phyloP scores from a whole-genome alignment of 2,888 invertebrate species.

The Microctonus aethiopoides region DNA sequence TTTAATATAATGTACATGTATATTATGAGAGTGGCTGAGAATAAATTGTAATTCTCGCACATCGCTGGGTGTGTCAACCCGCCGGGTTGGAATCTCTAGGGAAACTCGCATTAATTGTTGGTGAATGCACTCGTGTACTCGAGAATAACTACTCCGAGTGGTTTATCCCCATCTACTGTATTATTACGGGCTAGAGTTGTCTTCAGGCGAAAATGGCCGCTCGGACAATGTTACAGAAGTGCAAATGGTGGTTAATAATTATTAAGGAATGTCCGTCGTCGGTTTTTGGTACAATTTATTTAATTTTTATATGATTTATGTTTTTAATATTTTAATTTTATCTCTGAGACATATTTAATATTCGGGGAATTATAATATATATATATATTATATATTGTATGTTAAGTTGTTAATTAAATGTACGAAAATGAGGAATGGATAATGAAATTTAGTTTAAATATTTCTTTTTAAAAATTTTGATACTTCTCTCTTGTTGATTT shows the following conservation, averaged over 20 bases:
- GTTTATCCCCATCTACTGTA: slow-evolving; percentile 9
- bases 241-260: slow-evolving; percentile 6
- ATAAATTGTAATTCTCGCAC: slow-evolving; percentile 32
- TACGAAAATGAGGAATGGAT: background rate
- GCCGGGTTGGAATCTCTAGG: slow-evolving; percentile 27
- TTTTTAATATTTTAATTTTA: background rate
- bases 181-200: slow-evolving; percentile 19
- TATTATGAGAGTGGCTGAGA: slow-evolving; percentile 14
- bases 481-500: slow-evolving; percentile 43
- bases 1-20: background rate
- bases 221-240: slow-evolving; percentile 8
- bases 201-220: slow-evolving; percentile 1
- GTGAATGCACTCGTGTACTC: slow-evolving; percentile 37
- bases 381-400: too few relatives aligned
- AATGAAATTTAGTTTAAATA: slow-evolving; percentile 34
- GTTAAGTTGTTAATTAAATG: background rate
- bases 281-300: background rate
- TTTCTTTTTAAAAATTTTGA: slow-evolving; percentile 56
- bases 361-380: too few relatives aligned
- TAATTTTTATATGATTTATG: background rate
- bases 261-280: background rate
- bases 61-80: slow-evolving; percentile 25
- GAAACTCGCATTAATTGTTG: slow-evolving; percentile 43
- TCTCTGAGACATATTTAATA: too few relatives aligned
- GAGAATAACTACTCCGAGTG: slow-evolving; percentile 36